Percentiles rank a stretch among this genome's conserved stretches.
phyloP scores from a whole-genome alignment of 1,140 invertebrate genomes.

The Cydia fagiglandana region DNA sequence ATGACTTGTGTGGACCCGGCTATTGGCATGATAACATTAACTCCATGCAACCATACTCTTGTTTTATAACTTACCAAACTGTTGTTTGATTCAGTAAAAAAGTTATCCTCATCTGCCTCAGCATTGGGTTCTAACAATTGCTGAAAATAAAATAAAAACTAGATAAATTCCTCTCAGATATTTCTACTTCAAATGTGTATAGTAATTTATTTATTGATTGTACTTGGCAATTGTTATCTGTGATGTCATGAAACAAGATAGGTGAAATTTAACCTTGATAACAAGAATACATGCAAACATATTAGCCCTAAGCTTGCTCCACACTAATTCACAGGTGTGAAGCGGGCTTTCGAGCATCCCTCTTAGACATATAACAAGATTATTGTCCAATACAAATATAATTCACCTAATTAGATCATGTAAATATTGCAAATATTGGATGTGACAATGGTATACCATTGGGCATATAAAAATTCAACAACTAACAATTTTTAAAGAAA shows the following conservation, averaged over 20 bases:
- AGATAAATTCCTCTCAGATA: too few species aligned
- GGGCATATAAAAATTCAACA: too few species aligned
- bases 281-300: background rate
- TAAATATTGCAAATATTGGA: too few species aligned
- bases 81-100: constrained; percentile 60
- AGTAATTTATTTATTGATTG: background rate
- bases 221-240: background rate
- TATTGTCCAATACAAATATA: background rate
- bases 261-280: background rate
- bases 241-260: background rate
- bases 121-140: constrained; percentile 65
- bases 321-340: too few species aligned
- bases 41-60: background rate
- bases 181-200: background rate
- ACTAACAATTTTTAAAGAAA: too few species aligned
- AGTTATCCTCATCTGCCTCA: constrained; percentile 71
- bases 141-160: constrained; percentile 49
- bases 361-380: background rate
- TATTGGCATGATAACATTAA: background rate
- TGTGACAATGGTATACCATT: too few species aligned
- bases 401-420: too few species aligned
- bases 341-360: background rate
- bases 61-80: constrained; percentile 57
- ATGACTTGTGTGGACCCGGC: too few species aligned
- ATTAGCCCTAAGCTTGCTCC: too few species aligned